phyloP scores from a whole-genome alignment of 2,797 vertebrate genomes.

The Alouatta caraya region DNA sequence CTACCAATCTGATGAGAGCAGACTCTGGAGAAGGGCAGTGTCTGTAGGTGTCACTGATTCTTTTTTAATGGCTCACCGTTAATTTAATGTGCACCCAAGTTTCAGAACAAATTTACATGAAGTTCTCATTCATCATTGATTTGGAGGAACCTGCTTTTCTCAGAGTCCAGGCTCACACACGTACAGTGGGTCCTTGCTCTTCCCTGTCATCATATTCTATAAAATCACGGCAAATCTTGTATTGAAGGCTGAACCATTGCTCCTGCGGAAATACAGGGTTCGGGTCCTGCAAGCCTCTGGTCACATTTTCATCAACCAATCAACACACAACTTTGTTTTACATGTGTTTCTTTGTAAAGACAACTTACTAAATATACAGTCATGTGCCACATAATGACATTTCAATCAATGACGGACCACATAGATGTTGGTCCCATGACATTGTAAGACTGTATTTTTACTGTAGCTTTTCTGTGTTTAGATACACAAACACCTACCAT shows the following conservation, averaged over 20 bases:
- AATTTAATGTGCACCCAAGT: not conserved
- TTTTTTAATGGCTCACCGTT: not conserved
- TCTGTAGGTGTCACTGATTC: rapidly evolving
- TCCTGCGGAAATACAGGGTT: rapidly evolving
- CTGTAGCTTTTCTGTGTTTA: not conserved
- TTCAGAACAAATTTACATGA: not conserved
- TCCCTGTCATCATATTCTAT: no score
- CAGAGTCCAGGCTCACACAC: not conserved
- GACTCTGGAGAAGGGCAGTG: not conserved
- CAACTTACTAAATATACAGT: not conserved
- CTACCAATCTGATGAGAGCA: not conserved
- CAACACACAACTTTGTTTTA: no score
- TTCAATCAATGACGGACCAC: not conserved
- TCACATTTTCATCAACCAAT: not conserved
- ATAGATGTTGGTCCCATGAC: not conserved
- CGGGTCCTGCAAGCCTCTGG: no score
- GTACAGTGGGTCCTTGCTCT: no score
- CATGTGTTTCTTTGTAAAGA: not conserved
- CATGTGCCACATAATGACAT: no score
- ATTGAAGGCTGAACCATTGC: rapidly evolving
- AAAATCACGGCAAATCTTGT: rapidly evolving
- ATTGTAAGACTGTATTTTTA: not conserved
- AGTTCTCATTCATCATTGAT: not conserved
- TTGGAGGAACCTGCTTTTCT: not conserved
- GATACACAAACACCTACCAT: not conserved